These are phyloP conservation scores for Tolmerus cingulatus DNA, from an alignment of 2,888 invertebrate species.

Conservation along the genomic window DNA sequence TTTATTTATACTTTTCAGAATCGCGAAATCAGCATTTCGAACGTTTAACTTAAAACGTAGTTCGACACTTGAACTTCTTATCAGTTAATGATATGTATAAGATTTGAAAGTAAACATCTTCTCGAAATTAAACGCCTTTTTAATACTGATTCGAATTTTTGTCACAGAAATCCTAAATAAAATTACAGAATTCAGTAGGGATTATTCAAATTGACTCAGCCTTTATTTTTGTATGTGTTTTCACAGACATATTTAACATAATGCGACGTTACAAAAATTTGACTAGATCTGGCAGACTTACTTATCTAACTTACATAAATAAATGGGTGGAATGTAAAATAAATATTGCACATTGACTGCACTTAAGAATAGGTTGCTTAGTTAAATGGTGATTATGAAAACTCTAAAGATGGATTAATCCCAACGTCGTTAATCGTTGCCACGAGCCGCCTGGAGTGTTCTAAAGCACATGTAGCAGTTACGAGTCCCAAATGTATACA, in stretches of 20 bases:
- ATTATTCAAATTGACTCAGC: background rate
- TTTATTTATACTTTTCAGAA: background rate
- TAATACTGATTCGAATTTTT: too few relatives aligned
- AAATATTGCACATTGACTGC: background rate
- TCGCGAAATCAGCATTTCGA: background rate
- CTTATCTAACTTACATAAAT: background rate
- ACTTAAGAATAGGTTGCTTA: background rate
- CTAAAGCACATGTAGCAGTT: conserved; percentile 82
- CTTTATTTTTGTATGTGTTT: background rate
- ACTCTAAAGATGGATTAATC: conserved; percentile 46
- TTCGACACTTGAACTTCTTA: background rate
- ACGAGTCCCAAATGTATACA: conserved; percentile 85
- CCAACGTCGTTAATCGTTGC: conserved; percentile 67
- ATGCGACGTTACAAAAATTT: background rate
- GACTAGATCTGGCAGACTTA: background rate
- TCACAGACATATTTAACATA: background rate
- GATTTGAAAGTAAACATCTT: background rate
- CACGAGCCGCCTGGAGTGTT: conserved; percentile 82
- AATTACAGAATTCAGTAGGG: background rate
- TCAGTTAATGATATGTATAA: background rate
- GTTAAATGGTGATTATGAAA: background rate
- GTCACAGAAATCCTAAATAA: background rate
- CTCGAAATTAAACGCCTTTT: background rate
- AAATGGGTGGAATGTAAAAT: background rate
- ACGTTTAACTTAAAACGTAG: background rate